These are phyloP conservation scores for Parochlus steinenii DNA, from an alignment of 2,888 invertebrate genomes.

Conservation along the genomic window DNA sequence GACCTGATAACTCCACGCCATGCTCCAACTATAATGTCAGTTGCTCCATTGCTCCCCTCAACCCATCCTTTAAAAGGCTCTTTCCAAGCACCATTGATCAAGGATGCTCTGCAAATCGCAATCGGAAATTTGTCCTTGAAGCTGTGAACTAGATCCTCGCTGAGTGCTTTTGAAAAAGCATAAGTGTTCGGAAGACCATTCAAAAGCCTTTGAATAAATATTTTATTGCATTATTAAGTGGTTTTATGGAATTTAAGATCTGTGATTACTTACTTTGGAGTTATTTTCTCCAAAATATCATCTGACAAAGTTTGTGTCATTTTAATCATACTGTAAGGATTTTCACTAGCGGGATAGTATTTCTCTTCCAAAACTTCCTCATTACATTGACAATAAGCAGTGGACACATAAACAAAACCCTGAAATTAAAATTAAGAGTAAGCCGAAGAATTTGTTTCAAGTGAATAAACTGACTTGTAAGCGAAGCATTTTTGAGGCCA, in stretches of 20 bases:
- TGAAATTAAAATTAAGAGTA: no score
- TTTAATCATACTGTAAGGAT: slow-evolving; percentile 45
- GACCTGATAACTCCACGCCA: slow-evolving; percentile 72
- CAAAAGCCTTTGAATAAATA: slow-evolving; percentile 49
- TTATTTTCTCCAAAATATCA: slow-evolving; percentile 41
- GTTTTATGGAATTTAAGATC: no score
- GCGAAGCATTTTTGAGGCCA: slow-evolving; percentile 55
- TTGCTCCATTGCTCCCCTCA: slow-evolving; percentile 80
- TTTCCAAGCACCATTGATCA: slow-evolving; percentile 62
- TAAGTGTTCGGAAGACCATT: slow-evolving; percentile 87
- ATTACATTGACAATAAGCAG: slow-evolving; percentile 84
- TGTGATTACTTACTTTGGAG: slow-evolving; percentile 49
- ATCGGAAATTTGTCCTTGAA: slow-evolving; percentile 58
- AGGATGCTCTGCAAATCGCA: slow-evolving; percentile 78
- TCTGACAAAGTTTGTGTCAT: slow-evolving; percentile 51
- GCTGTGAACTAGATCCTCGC: slow-evolving; percentile 65
- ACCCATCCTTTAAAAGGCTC: slow-evolving; percentile 81
- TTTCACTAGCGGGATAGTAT: slow-evolving; percentile 49
- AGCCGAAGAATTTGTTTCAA: no score
- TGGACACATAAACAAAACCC: slow-evolving; percentile 75
- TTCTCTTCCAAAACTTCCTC: slow-evolving; percentile 60
- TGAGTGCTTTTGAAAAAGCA: slow-evolving; percentile 86
- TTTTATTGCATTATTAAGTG: no score
- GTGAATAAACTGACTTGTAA: slow-evolving; percentile 33
- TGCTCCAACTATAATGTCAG: slow-evolving; percentile 62